Conservation (phyloP, 2,888 invertebrate species). For the Spisula solida region DNA sequence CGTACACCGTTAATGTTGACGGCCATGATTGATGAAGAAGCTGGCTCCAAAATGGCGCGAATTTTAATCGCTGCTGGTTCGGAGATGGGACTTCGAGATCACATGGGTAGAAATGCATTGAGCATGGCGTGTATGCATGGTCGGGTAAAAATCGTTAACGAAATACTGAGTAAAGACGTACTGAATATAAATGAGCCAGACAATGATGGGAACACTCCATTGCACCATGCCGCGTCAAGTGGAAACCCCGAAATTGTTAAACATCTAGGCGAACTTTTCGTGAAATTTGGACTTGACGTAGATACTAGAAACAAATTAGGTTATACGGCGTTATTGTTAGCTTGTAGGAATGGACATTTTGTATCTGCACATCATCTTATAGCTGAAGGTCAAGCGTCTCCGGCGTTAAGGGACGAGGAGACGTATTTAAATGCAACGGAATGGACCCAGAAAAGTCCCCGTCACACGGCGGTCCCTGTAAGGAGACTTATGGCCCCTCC, state of each 20-base stretch:
- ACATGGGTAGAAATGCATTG: constrained; percentile 84
- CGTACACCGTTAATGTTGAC: constrained; percentile 86
- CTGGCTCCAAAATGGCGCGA: constrained; percentile 83
- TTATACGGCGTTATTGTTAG: constrained; percentile 85
- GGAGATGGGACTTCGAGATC: constrained; percentile 81
- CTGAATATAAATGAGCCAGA: constrained; percentile 84
- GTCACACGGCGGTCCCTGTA: constrained; percentile 63
- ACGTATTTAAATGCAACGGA: constrained; percentile 83
- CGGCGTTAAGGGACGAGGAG: constrained; percentile 84
- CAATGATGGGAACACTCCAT: constrained; percentile 86
- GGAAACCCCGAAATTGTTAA: constrained; percentile 83
- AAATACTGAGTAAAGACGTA: constrained; percentile 82
- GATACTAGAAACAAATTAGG: constrained; percentile 84
- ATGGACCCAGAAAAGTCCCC: constrained; percentile 79
- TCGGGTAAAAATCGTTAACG: constrained; percentile 77
- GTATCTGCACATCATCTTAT: constrained; percentile 83
- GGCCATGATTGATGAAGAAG: constrained; percentile 83
- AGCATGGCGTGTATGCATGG: constrained; percentile 85
- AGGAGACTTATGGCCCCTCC: constrained; percentile 64
- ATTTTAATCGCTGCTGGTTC: constrained; percentile 83
- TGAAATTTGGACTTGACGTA: constrained; percentile 82
- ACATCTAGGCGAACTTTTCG: constrained; percentile 75
- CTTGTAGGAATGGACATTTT: constrained; percentile 85
- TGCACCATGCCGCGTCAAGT: constrained; percentile 84
- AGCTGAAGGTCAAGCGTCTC: constrained; percentile 81